Evolutionary conservation across 2,888 invertebrate species (phyloP), one percentile per base, ranked within the genome.

Genomic region (Pimpla rufipes): DNA sequence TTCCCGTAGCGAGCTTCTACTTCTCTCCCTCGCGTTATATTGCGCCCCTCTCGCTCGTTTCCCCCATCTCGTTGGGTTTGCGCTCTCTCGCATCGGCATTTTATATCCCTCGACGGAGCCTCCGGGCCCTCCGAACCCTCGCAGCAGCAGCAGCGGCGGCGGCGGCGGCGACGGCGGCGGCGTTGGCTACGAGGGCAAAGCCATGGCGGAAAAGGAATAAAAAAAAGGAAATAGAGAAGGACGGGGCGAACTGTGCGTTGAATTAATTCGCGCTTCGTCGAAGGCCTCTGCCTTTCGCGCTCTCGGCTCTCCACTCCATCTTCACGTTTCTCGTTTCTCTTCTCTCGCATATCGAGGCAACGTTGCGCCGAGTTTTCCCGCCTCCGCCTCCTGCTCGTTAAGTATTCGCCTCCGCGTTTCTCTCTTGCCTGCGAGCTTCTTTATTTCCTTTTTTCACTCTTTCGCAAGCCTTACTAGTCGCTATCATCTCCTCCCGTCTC

Each of bases 251-350:
- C 88, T 88, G 90, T 88, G 90, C 89, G 91, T 89, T 91, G 92
- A 92, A 92, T 92, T 92, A 92, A 92, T 92, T 92, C 89, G 91
- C 90, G 90, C 91, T 92, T 90, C 90, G 90, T 87, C 89, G 90
- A 91, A 91, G 88, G 88, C 89, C 88, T 85, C 75, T 84, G 81
- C 68, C 81, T 81, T 78, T 81, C 81, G 84, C 85, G 79, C 85
- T 86, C 80, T 79, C 79, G 78, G 82, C 86, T 82, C 79, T 79
- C 64, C 81, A 77, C 82, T 75, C 85, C 79, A 75, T 68, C 79
- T 68, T 70, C 64, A 40, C 50, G 57, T 85, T 80, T 78, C 70
- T 77, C 80, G 82, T 83, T 86, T 86, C 87, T 81, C 86, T 80
- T 29, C 42, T 50, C 35, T 73, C 52, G 66, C 62, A 52, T 79